phyloP scores from a whole-genome alignment of 2,888 invertebrate species.

The Melitaea athalia region DNA sequence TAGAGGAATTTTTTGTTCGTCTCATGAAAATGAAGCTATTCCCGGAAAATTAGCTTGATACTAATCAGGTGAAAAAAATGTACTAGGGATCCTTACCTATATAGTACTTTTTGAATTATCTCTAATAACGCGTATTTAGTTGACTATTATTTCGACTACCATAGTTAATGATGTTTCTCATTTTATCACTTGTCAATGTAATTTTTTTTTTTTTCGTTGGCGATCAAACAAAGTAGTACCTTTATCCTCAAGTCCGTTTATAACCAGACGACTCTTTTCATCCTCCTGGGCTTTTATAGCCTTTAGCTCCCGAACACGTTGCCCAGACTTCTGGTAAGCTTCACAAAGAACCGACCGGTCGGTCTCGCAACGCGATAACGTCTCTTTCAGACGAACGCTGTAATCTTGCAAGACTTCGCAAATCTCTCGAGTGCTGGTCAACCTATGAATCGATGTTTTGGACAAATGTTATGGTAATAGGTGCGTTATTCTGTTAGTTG shows the following conservation, averaged over 20 bases:
- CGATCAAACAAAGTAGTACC: conserved; percentile 39
- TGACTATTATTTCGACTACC: too few relatives aligned
- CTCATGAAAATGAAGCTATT: too few relatives aligned
- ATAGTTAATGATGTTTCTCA: too few relatives aligned
- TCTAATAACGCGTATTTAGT: too few relatives aligned
- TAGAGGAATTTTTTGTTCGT: too few relatives aligned
- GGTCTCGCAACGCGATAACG: conserved; percentile 54
- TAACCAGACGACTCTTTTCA: conserved; percentile 38
- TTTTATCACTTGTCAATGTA: too few relatives aligned
- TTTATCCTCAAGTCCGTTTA: conserved; percentile 48
- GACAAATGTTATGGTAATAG: too few relatives aligned
- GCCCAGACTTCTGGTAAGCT: conserved; percentile 54
- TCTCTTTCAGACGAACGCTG: conserved; percentile 55
- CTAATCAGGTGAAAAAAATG: too few relatives aligned
- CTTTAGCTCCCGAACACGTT: conserved; percentile 46
- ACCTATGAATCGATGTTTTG: conserved; percentile 35
- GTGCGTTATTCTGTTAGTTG: too few relatives aligned
- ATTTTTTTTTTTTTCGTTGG: not conserved
- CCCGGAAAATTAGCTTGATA: too few relatives aligned
- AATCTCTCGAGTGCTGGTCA: conserved; percentile 59
- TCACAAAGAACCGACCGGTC: conserved; percentile 58
- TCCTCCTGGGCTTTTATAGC: conserved; percentile 40
- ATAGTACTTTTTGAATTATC: too few relatives aligned
- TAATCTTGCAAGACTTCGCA: conserved; percentile 61
- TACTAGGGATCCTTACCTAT: too few relatives aligned